Evolutionary conservation across 2,113 vertebrate species (phyloP), one percentile per base, ranked within the genome.

Genomic region (Dipodomys stephensi): DNA sequence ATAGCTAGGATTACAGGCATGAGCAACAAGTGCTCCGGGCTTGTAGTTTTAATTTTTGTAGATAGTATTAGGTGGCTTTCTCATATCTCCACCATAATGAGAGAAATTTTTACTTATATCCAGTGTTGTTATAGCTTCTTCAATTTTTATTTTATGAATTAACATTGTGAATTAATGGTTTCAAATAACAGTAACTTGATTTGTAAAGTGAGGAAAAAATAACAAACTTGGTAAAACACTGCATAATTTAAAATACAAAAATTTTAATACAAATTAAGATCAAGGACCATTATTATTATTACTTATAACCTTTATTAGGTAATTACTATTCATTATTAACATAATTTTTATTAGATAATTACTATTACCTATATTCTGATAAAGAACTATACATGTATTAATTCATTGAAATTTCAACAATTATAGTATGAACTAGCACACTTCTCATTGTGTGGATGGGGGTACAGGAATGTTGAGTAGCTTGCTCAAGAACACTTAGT

Each of bases 231-330:
- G 20, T 87, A 13, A 81, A 87, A 87, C 8, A 80, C 0, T 68
- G 6, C 4, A 46, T 85, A 62, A 35, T 57, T 88, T 72, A 91
- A 69, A 95, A 93, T 73, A 83, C 0, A 95, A 83, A 78, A 64
- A 93, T 93, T 10, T 80, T 28, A 71, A 67, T 35, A 89, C 53
- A 95, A 84, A 87, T 87, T 71, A 83, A 93, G 13, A 49, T n/a
- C 4, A 65, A 12, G 12, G 20, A 32, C 23, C 80, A 15, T 74
- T 76, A 7, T 72, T 82, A 62, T 74, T 72, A 49, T 67, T 78
- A 71, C 5, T 79, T 76, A 46, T 84, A 90, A 32, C 46, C 76
- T 82, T 86, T 86, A 82, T 49, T 22, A 7, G 30, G 28, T 46
- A 74, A 64, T 77, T 82, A 71, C 15, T 4, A 44, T 22, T 60